Evolutionary conservation across 2,797 vertebrate genomes (phyloP), one percentile per base, ranked within the genome.

Genomic region (Erpetoichthys calabaricus): DNA sequence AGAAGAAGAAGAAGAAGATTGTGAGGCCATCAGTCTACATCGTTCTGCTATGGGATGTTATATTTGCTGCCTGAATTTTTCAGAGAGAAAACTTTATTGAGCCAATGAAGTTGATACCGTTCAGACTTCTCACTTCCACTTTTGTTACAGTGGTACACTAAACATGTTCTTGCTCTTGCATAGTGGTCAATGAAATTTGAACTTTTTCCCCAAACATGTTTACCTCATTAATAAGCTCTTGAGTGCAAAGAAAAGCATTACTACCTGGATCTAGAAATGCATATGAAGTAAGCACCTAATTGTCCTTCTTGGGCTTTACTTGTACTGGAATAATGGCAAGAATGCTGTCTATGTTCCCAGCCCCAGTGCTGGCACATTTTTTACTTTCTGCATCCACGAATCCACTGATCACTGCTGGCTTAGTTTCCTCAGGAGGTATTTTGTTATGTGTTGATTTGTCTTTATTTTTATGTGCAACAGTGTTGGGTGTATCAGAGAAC

Each of bases 261-360:
- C 65, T 62, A 6, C 63, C 63, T 45, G 60, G 57, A 51, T 62
- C 53, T 42, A 63, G 10, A 49, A 59, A 61, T 3, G 55, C 51
- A 55, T 63, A 63, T 6, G 53, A 9, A 42, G 60, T 45, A n/a
- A 63, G 4, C 6, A 7, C 42, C 4, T 47, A 55, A 7, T 57
- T 7, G 41, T 57, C 56, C 3, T 65, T 61, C 8, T 47, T 57
- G 4, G 50, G 6, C 9, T 51, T 51, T 5, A 51, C 8, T 9
- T 9, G 50, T n/a, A 51, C 4, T 5, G 50, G 50, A 6, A 51
- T 25, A 6, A 5, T 51, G 41, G 50, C 5, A 5, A 51, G 8
- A 9, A 51, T 51, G 8, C 50, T n/a, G 5, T 51, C 25, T 25
- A 25, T 25, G 41, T 51, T 25, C 5, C 50, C 50, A 9, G 50